These are phyloP conservation scores for Cecidostiba fungosa DNA, from an alignment of 2,888 invertebrate genomes.

Conservation along the genomic window DNA sequence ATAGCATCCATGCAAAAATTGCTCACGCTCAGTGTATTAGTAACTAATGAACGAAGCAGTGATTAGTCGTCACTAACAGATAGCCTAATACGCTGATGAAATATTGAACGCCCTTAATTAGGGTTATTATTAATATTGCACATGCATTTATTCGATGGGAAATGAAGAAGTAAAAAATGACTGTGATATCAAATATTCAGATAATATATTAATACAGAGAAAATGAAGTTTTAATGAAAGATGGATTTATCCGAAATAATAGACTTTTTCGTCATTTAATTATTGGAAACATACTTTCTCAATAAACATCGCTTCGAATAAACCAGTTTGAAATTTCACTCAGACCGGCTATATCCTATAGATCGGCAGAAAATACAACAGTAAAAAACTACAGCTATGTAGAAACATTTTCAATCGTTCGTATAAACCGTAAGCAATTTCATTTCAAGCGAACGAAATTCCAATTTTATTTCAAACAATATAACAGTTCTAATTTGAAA, in stretches of 20 bases:
- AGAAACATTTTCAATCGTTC: background rate
- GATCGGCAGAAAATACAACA: background rate
- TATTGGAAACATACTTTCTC: no score
- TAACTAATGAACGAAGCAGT: constrained; percentile 30
- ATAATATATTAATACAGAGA: no score
- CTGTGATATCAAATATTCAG: no score
- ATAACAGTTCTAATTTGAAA: background rate
- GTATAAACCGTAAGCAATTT: background rate
- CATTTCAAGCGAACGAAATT: background rate
- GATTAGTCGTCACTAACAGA: constrained; percentile 4
- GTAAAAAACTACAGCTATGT: background rate
- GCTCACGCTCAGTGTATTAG: background rate
- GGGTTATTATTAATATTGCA: constrained; percentile 11
- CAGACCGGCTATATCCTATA: background rate
- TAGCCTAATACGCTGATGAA: constrained; percentile 25
- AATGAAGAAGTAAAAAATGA: no score
- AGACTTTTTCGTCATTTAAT: no score
- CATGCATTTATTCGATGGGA: background rate
- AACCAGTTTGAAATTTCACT: background rate
- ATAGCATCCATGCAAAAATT: constrained; percentile 24
- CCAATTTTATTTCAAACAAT: background rate
- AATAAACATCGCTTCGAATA: background rate
- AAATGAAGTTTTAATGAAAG: no score
- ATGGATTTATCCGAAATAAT: no score
- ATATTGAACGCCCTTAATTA: constrained; percentile 30